Base-by-base conservation (phyloP, 2,797 vertebrate genomes). In the Mionectes olivaceus region DNA sequence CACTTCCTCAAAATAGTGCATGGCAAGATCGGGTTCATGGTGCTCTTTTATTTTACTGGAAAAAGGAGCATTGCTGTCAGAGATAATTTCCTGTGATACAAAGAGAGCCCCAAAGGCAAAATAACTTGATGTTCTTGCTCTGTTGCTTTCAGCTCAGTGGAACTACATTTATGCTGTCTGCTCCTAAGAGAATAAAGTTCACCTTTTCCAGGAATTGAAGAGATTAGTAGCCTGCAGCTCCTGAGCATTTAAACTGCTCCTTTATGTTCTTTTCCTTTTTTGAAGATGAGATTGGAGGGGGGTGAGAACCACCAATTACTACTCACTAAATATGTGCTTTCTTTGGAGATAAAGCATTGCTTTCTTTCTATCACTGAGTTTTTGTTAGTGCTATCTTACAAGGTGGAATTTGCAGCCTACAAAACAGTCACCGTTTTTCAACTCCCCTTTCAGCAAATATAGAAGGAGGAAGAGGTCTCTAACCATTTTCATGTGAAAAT, bases 281-380 rank as follows among this genome's bases (percentile, higher is more conserved):
- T 85, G 93, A 94, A 87, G 78, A 65, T 96, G 95, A 93, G 89
- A 37, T 89, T 92, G 83, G 75, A 59, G 88, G 81, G 85, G 89
- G 65, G n/a, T 94, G 60, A 90, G 90, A 92, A 68, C 87, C 84
- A 61, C 67, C 79, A 95, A 18, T 89, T 96, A 87, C 93, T 96
- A 80, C 81, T 91, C 67, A 87, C 74, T 83, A 89, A 94, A 65
- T 89, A 50, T 19, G 30, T 94, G 56, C 94, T 94, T 90, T 68
- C 77, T 95, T 91, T 94, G 91, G 81, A 94, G 80, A 89, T 80
- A 61, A 46, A 95, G 57, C 87, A 77, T 89, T 27, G 5, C 89
- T 96, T 91, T 83, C 90, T 95, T 96, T 96, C 93, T 96, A 75
- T 96, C 94, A 94, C 94, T 44, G 94, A 97, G 94, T 83, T 92